Conservation (phyloP, 2,797 vertebrate genomes). For the Trematocara caparti region DNA sequence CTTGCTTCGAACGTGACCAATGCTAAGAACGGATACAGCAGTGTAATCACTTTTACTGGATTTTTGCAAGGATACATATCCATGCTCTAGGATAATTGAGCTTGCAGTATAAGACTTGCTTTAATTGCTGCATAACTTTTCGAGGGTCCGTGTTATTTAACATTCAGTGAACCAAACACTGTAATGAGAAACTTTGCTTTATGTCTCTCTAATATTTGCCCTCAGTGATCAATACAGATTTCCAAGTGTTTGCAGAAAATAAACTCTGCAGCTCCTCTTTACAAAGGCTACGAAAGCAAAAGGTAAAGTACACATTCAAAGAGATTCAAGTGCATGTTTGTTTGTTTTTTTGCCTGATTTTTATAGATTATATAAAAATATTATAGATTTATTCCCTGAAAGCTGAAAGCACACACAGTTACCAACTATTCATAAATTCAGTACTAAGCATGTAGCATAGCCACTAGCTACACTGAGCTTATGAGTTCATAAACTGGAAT, state of each 20-base stretch:
- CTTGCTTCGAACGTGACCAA: conserved; percentile 42
- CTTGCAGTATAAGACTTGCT: conserved; percentile 13
- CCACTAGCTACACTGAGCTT: neutral
- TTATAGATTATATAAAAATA: no score
- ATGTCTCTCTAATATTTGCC: conserved; percentile 41
- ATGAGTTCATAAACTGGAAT: neutral
- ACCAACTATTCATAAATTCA: neutral
- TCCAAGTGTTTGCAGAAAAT: conserved; percentile 2
- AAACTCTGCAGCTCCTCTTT: conserved; percentile 8
- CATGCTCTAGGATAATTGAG: conserved; percentile 26
- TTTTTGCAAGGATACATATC: conserved; percentile 26
- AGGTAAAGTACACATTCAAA: neutral
- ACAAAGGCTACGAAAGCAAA: conserved; percentile 6
- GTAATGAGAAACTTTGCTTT: conserved; percentile 40
- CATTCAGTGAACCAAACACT: conserved; percentile 1
- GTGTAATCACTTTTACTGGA: conserved; percentile 36
- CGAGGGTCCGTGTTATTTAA: conserved; percentile 26
- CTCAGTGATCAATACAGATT: conserved; percentile 33
- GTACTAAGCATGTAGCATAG: neutral
- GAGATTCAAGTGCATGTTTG: neutral
- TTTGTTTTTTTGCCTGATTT: neutral
- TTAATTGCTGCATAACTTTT: conserved; percentile 51
- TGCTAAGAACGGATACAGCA: conserved; percentile 34
- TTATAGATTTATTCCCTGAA: conserved; percentile 21
- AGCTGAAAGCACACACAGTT: neutral